These are phyloP conservation scores for Drosophila atripex DNA, from an alignment of 2,888 invertebrate species.

Conservation along the genomic window DNA sequence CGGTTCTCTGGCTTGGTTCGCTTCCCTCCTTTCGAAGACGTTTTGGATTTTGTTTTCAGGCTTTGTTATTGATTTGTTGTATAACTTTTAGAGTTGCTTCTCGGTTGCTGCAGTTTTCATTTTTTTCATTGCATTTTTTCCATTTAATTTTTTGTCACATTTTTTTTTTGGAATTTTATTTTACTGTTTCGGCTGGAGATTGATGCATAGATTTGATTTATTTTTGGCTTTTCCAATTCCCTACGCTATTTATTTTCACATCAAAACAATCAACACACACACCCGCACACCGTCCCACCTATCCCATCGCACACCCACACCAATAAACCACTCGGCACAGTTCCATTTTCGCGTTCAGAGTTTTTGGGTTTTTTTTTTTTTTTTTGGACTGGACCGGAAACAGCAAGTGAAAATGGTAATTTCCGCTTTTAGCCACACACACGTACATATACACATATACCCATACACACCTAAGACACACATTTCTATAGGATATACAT, in stretches of 20 bases:
- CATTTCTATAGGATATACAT: neutral
- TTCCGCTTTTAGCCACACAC: slow-evolving; percentile 70
- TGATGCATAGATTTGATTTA: slow-evolving; percentile 2
- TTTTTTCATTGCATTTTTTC: slow-evolving; percentile 10
- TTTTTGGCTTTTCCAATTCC: neutral
- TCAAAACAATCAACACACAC: slow-evolving; percentile 4
- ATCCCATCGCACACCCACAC: neutral
- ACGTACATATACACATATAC: slow-evolving; percentile 18
- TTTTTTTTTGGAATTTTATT: slow-evolving; percentile 1
- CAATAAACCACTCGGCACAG: neutral
- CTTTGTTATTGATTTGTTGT: neutral
- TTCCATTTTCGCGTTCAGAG: slow-evolving; percentile 2
- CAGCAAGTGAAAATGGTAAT: slow-evolving; percentile 76
- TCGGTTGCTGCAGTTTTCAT: slow-evolving; percentile 1
- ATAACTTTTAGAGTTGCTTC: slow-evolving; percentile 7
- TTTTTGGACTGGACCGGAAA: slow-evolving; percentile 65
- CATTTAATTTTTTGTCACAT: neutral
- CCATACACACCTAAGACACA: slow-evolving; percentile 1
- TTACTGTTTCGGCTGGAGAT: slow-evolving; percentile 4
- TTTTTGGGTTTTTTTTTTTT: slow-evolving; percentile 8
- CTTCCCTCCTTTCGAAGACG: neutral
- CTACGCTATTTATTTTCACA: slow-evolving; percentile 11
- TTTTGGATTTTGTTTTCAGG: neutral
- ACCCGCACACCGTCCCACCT: neutral
- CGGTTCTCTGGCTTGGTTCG: slow-evolving; percentile 1